These are phyloP conservation scores for Eristalinus aeneus DNA, from an alignment of 2,888 invertebrate species.

Conservation along the genomic window DNA sequence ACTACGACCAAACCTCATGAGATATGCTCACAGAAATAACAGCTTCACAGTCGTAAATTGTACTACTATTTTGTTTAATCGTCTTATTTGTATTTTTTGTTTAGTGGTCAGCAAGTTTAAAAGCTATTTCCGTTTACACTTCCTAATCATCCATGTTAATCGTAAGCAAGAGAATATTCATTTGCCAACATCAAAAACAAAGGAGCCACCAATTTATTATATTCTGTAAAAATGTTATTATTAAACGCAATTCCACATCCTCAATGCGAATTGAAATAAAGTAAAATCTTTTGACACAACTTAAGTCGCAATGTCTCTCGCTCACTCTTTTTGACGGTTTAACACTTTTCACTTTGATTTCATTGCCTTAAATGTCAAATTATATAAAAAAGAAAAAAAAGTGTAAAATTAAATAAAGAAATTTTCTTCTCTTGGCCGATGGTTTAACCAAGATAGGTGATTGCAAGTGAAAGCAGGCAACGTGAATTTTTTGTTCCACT, in stretches of 20 bases:
- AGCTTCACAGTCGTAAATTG: slow-evolving; percentile 26
- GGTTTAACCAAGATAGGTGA: slow-evolving; percentile 19
- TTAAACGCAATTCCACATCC: slow-evolving; percentile 31
- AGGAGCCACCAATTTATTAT: slow-evolving; percentile 9
- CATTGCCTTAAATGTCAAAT: slow-evolving; percentile 45
- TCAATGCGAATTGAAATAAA: slow-evolving; percentile 10
- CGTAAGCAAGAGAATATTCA: neutral
- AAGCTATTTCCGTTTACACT: neutral
- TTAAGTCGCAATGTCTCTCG: slow-evolving; percentile 10
- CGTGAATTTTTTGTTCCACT: slow-evolving; percentile 59
- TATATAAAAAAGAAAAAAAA: slow-evolving; percentile 51
- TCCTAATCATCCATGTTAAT: slow-evolving; percentile 20
- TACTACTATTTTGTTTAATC: slow-evolving; percentile 1
- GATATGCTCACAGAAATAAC: slow-evolving; percentile 30
- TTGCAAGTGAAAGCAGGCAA: slow-evolving; percentile 65
- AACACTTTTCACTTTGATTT: slow-evolving; percentile 23
- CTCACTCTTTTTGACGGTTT: slow-evolving; percentile 16
- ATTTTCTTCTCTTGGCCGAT: slow-evolving; percentile 45
- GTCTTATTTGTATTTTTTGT: neutral
- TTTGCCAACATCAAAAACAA: neutral
- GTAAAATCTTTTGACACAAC: slow-evolving; percentile 37
- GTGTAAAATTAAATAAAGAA: slow-evolving; percentile 17
- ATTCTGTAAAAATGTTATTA: slow-evolving; percentile 19
- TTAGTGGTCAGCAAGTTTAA: neutral
- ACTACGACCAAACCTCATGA: slow-evolving; percentile 61